Evolutionary conservation across 2,113 vertebrate genomes (phyloP).

Genomic region (Charina bottae): DNA sequence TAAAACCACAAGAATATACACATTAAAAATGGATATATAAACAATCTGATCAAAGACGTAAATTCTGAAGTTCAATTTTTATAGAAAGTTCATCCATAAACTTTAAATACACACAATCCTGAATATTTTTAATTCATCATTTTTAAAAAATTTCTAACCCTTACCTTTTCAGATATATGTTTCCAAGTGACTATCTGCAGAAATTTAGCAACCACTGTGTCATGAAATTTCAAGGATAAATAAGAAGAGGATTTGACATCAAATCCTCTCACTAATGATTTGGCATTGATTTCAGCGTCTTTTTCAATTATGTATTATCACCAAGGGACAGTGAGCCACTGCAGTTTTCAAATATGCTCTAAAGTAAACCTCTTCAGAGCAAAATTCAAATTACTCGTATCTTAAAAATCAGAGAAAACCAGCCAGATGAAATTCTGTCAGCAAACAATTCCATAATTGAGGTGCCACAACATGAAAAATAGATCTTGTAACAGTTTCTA

Average conservation of each 20-base stretch:
- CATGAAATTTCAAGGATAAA: too few relatives aligned
- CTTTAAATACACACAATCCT: not conserved
- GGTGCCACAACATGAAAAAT: not conserved
- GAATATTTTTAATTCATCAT: not conserved
- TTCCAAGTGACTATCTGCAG: too few relatives aligned
- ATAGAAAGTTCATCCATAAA: not conserved
- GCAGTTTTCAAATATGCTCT: not conserved
- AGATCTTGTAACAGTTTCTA: not conserved
- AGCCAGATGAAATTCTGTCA: not conserved
- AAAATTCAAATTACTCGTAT: not conserved
- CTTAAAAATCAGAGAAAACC: not conserved
- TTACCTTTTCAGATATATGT: too few relatives aligned
- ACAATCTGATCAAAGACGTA: too few relatives aligned
- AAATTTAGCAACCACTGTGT: too few relatives aligned
- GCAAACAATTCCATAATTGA: not conserved
- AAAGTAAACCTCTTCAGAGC: not conserved
- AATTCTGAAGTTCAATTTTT: too few relatives aligned
- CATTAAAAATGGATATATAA: too few relatives aligned
- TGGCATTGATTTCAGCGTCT: not conserved
- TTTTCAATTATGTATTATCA: not conserved
- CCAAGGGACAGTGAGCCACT: not conserved
- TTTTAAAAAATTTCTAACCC: too few relatives aligned
- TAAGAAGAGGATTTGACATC: too few relatives aligned
- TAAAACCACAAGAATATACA: too few relatives aligned
- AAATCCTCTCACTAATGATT: not conserved